These are phyloP conservation scores for Kuschelorhynchus macadamiae DNA, from an alignment of 2,888 invertebrate species.

Conservation along the genomic window DNA sequence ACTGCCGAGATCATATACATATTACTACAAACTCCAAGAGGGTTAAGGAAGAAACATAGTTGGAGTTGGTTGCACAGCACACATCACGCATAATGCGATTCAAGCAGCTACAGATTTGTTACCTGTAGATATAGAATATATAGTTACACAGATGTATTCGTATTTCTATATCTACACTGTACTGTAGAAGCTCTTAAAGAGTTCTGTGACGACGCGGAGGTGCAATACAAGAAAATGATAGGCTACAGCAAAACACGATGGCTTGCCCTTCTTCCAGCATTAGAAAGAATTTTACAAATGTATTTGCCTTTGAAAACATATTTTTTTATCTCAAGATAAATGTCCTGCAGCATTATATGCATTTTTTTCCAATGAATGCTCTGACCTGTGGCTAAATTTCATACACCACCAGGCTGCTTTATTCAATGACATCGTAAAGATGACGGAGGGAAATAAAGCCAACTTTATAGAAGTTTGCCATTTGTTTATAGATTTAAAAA, in stretches of 20 bases:
- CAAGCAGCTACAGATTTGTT: constrained; percentile 59
- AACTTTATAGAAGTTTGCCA: no score
- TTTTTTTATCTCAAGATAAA: constrained; percentile 29
- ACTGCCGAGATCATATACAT: no score
- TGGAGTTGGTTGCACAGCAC: no score
- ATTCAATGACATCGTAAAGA: no score
- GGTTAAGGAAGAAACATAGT: no score
- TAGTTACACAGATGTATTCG: constrained; percentile 57
- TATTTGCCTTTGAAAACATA: constrained; percentile 24
- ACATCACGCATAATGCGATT: no score
- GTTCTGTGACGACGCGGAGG: constrained; percentile 59
- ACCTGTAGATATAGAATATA: constrained; percentile 19
- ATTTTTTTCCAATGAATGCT: no score
- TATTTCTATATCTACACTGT: constrained; percentile 63
- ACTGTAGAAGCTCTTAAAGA: constrained; percentile 57
- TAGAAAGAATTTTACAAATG: constrained; percentile 32
- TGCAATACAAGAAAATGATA: constrained; percentile 26
- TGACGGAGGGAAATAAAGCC: no score
- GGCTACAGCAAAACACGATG: constrained; percentile 33
- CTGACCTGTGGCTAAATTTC: no score
- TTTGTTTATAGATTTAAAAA: no score
- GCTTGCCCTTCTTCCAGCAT: constrained; percentile 27
- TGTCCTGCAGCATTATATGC: background rate
- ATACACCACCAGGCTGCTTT: no score
- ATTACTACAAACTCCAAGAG: no score